Evolutionary conservation across 2,888 invertebrate species (phyloP), one percentile per base, ranked within the genome.

Genomic region (Nasonovia ribisnigri): DNA sequence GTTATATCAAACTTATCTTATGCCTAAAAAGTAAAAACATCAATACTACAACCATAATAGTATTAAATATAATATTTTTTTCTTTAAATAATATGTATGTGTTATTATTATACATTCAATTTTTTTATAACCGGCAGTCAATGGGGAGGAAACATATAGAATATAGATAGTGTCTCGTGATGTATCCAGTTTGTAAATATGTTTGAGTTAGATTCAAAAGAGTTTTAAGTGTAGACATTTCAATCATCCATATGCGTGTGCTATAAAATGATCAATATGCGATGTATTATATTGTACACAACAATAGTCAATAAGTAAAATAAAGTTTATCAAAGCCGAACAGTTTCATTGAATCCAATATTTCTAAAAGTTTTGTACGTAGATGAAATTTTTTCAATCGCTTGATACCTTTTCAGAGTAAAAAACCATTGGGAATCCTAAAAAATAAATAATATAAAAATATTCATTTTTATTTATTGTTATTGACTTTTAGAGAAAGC

Each of bases 391-490:
- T 46, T 46, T 46, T 29, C 43, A 46, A 46, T 86, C 86, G 29
- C 4, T 46, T 46, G 46, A 88, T 77, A 20, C 67, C 36, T 36
- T 77, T 77, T 36, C 67, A 77, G 8, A 8, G 36, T 36, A 77
- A 36, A 67, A 88, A 88, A 54, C 51, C 51, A 42, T 36, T 36
- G 24, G 36, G 51, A 24, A 88, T 88, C 10, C 10, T 36, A 36
- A 88, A 54, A 88, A 88, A 36, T 36, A 24, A n/a, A 51, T 88
- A 51, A 54, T 36, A 24, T 36, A 36, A 88, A 51, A 51, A 36
- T 11, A 54, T 88, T 88, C 36, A 36, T 54, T 51, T 51, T 54
- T 88, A 88, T 88, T 88, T 88, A 51, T 54, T 36, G n/a, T 88
- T 51, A 51, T 88, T 36, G 36, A 36, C 51, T 36, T 88, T 51